These are phyloP conservation scores for Onthophagus taurus DNA, from an alignment of 1,140 invertebrate genomes.

Conservation along the genomic window DNA sequence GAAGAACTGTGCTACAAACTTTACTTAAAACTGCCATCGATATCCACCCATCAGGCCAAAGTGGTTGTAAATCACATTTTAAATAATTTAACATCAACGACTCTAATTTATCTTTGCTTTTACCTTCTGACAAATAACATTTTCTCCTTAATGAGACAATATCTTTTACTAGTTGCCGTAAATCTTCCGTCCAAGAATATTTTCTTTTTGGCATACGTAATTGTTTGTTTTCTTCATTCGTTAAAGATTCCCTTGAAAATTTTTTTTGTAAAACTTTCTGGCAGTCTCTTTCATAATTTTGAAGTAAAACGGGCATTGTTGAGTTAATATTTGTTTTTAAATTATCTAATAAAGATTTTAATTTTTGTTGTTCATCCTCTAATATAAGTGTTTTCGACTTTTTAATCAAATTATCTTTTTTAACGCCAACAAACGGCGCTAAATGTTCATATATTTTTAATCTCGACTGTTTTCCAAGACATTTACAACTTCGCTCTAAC, in stretches of 20 bases:
- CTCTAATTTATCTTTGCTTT: slow-evolving; percentile 30
- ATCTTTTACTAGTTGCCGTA: slow-evolving; percentile 41
- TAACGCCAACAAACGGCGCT: slow-evolving; percentile 51
- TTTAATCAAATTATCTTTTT: slow-evolving; percentile 57
- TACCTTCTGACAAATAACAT: slow-evolving; percentile 31
- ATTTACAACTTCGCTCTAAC: slow-evolving; percentile 46
- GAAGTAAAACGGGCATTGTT: slow-evolving; percentile 47
- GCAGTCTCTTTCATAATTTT: slow-evolving; percentile 49
- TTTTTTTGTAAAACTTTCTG: slow-evolving; percentile 45
- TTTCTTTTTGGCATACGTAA: slow-evolving; percentile 43
- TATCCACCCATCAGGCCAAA: slow-evolving; percentile 39
- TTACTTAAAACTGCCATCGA: slow-evolving; percentile 31
- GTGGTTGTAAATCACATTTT: slow-evolving; percentile 25
- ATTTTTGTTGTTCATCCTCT: slow-evolving; percentile 47
- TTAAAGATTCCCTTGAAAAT: slow-evolving; percentile 29
- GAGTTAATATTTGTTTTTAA: slow-evolving; percentile 45
- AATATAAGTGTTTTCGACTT: slow-evolving; percentile 55
- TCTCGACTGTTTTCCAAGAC: slow-evolving; percentile 39
- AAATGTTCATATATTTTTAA: slow-evolving; percentile 53
- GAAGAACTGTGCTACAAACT: slow-evolving; percentile 17
- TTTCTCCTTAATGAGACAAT: slow-evolving; percentile 32
- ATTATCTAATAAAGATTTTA: slow-evolving; percentile 43
- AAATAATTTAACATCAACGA: slow-evolving; percentile 27
- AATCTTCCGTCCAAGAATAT: slow-evolving; percentile 48
- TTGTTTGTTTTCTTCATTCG: slow-evolving; percentile 37